These are phyloP conservation scores for Drepana falcataria DNA, from an alignment of 2,888 invertebrate genomes.

Conservation along the genomic window DNA sequence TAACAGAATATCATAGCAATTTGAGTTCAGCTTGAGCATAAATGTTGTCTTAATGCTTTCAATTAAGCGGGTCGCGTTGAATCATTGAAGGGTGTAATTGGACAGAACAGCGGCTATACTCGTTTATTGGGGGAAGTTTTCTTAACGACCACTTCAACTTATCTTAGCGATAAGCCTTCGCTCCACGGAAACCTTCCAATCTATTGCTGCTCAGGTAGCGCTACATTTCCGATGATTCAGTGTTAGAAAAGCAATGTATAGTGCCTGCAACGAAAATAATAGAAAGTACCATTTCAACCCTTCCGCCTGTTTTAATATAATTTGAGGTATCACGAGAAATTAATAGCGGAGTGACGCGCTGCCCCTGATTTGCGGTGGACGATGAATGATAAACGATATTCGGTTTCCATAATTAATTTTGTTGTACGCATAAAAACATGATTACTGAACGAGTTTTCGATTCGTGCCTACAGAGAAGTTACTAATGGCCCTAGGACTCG, in stretches of 20 bases:
- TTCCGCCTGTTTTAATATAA: conserved; percentile 29
- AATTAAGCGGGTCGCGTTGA: conserved; percentile 21
- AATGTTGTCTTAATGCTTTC: conserved; percentile 13
- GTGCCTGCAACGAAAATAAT: neutral
- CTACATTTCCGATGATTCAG: neutral
- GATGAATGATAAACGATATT: conserved; percentile 36
- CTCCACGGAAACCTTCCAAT: neutral
- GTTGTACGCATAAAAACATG: conserved; percentile 11
- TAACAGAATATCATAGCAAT: neutral
- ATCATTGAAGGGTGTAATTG: conserved; percentile 22
- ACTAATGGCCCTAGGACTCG: too few relatives aligned
- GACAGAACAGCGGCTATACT: conserved; percentile 13
- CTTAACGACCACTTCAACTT: conserved; percentile 3
- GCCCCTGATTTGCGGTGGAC: conserved; percentile 22
- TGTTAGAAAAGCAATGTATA: neutral
- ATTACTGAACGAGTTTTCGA: too few relatives aligned
- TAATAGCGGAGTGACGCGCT: conserved; percentile 31
- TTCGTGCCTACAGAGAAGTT: too few relatives aligned
- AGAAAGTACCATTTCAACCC: conserved; percentile 7
- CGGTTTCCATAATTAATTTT: conserved; percentile 29
- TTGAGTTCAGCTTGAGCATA: neutral
- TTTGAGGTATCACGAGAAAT: conserved; percentile 37
- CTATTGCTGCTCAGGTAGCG: neutral
- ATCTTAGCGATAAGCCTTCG: neutral
- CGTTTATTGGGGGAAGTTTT: conserved; percentile 21